Base-by-base conservation (phyloP, 1,140 invertebrate genomes). In the Plutomurus gul region DNA sequence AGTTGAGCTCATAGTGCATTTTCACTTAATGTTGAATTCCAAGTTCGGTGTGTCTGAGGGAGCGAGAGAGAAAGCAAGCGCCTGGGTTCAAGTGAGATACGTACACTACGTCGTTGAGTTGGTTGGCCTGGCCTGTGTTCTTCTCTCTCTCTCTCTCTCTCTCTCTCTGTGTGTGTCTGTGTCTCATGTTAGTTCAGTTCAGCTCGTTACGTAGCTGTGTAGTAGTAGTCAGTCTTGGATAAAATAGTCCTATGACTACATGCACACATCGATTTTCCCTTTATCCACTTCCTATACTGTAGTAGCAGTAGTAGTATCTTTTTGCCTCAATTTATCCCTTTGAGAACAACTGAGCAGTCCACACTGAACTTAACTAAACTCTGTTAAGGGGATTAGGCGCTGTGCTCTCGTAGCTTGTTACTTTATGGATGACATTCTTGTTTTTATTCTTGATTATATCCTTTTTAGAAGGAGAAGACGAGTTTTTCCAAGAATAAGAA, bases 141-240 rank as follows among this genome's bases (percentile, higher is more conserved):
- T 65, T 36, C 56, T 33, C n/a, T n/a, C n/a, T n/a, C n/a, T n/a
- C n/a, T n/a, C n/a, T n/a, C n/a, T n/a, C n/a, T n/a, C n/a, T n/a
- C n/a, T n/a, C n/a, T n/a, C n/a, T n/a, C n/a, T n/a, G n/a, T n/a
- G n/a, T n/a, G n/a, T n/a, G n/a, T n/a, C n/a, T n/a, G n/a, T n/a
- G 56, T 65, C 56, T 65, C 56, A 65, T 65, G 56, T 65, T 51
- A 13, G 13, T 51, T 51, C 56, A 65, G 25, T 65, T 65, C 56
- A 30, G 56, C 36, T 36, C 25, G 46, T 49, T 49, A n/a, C 46
- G 20, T 20, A 13, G 18, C 25, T n/a, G 11, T 65, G 25, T 33
- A 33, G 36, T 27, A 30, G 4, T 43, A 3, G 56, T n/a, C 16
- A 30, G 30, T 65, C 25, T 65, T 65, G 13, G 13, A n/a, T 16